Evolutionary conservation across 2,888 invertebrate genomes (phyloP), one percentile per base, ranked within the genome.

Genomic region (Rhodophaea formosa): DNA sequence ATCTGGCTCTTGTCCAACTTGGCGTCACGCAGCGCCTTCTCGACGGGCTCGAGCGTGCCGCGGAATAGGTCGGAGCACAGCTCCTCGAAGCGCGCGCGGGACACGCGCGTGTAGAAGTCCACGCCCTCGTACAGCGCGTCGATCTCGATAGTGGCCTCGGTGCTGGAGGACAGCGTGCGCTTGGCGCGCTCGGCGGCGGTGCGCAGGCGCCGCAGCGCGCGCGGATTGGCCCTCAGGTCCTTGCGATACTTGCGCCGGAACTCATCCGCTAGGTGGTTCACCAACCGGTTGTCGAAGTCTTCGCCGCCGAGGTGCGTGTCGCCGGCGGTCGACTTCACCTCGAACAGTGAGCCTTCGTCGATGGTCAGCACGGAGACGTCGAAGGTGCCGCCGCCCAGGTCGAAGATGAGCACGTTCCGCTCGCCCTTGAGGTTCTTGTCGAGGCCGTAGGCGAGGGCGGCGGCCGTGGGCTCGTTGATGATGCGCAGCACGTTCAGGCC

Each of bases 301-400:
- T 95, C 95, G 23, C 95, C 95, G 46, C 95, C 95, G 60, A 95
- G 89, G 75, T 95, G 96, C 8, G 96, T 96, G 72, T 96, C 96
- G 30, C 96, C 95, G 56, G 95, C 94, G 0, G 95, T 96, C 0
- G 96, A 88, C 79, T 94, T 94, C 6, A 95, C 96, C 77, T 95
- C 95, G 79, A 95, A 95, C 60, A 92, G 71, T 7, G 92, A 92
- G 39, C 95, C 91, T 78, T 95, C 95, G 77, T 95, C 95, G 75
- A 96, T 96, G 58, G 95, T 94, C 44, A 96, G 84, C 62, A 96
- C 93, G 59, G 95, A 95, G 12, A 96, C 95, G 84, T 96, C 96
- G 79, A 96, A 95, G 43, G 95, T 95, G 69, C 86, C 88, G 39
- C 88, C 88, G 14, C 92, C 92, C 59, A 93, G 77, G 70, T 93